phyloP scores from a whole-genome alignment of 2,888 invertebrate species.

The Drosophila flavopinicola region DNA sequence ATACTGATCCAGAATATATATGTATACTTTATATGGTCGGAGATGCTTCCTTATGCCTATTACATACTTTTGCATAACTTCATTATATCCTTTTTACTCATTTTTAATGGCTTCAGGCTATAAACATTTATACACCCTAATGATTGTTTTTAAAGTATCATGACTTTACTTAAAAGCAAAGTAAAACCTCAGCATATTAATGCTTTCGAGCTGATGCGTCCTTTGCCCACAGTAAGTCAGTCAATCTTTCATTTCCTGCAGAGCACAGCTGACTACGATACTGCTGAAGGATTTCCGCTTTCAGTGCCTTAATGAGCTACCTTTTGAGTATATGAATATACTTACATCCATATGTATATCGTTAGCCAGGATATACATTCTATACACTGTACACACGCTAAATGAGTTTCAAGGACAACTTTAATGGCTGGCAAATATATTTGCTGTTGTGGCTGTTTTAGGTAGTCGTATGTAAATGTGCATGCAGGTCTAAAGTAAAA shows the following conservation, averaged over 20 bases:
- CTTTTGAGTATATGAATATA: constrained; percentile 2
- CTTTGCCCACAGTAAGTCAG: neutral
- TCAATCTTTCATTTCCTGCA: constrained; percentile 34
- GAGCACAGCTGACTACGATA: constrained; percentile 37
- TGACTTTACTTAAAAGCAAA: neutral
- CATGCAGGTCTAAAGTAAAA: constrained; percentile 13
- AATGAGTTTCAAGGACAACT: constrained; percentile 41
- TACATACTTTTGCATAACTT: no score
- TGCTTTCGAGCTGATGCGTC: constrained; percentile 16
- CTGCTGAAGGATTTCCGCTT: constrained; percentile 39
- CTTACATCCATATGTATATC: neutral
- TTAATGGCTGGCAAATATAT: constrained; percentile 41
- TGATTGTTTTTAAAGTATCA: neutral
- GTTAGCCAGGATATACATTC: constrained; percentile 2
- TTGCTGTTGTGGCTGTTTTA: constrained; percentile 16
- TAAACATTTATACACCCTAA: no score
- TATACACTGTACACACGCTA: neutral
- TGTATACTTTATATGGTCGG: no score
- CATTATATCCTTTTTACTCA: no score
- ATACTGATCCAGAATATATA: no score
- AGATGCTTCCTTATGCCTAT: no score
- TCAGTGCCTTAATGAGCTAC: constrained; percentile 36
- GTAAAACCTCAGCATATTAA: constrained; percentile 10
- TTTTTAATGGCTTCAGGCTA: no score
- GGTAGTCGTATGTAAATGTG: neutral